Percentiles rank a stretch among this genome's conserved stretches.
Conservation (phyloP, 2,888 invertebrate species). For the Linnaemya vulpina region DNA sequence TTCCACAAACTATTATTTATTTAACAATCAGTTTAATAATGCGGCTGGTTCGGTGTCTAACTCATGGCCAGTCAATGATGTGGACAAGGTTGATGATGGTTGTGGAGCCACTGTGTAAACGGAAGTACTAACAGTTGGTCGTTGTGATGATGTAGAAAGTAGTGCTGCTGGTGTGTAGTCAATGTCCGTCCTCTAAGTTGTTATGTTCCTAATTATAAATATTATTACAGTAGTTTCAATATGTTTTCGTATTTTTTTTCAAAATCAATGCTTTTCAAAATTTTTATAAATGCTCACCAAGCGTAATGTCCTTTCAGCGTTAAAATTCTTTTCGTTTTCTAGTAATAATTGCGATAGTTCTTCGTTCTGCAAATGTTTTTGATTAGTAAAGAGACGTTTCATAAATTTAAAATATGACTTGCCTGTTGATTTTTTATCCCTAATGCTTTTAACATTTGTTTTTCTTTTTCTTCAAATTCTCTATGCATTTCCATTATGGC, state of each 20-base stretch:
- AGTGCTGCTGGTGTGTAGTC: slow-evolving; percentile 42
- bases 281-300: slow-evolving; percentile 51
- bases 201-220: slow-evolving; percentile 45
- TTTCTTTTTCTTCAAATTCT: slow-evolving; percentile 58
- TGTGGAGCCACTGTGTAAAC: slow-evolving; percentile 4
- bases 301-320: slow-evolving; percentile 20
- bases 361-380: slow-evolving; percentile 50
- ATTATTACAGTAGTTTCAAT: background rate
- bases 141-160: slow-evolving; percentile 25
- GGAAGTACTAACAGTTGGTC: slow-evolving; percentile 11
- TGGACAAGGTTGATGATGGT: background rate
- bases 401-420: background rate
- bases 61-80: slow-evolving; percentile 24
- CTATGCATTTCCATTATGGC: slow-evolving; percentile 73
- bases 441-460: slow-evolving; percentile 32
- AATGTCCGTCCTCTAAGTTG: slow-evolving; percentile 48
- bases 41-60: slow-evolving; percentile 9
- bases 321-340: slow-evolving; percentile 46
- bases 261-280: background rate
- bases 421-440: slow-evolving; percentile 54
- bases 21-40: background rate
- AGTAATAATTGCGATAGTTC: slow-evolving; percentile 49
- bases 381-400: background rate
- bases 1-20: slow-evolving; percentile 8
- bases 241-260: background rate